Evolutionary conservation across 2,797 vertebrate genomes (phyloP).

Genomic region (Clarias pachynema): DNA sequence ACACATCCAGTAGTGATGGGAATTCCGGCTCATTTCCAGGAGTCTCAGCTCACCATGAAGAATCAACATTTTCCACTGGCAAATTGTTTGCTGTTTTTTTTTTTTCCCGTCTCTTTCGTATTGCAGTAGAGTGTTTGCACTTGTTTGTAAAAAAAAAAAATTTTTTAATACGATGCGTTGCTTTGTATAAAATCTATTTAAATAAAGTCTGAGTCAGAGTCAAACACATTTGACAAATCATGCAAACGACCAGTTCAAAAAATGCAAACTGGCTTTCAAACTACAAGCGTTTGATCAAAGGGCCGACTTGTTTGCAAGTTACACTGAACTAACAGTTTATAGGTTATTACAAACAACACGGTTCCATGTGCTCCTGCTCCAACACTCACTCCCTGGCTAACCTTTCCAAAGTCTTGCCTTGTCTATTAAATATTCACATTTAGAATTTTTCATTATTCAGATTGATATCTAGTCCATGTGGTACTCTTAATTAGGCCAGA

Average conservation of each 20-base stretch:
- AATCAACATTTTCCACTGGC: neutral
- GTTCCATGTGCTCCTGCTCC: neutral
- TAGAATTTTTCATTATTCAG: neutral
- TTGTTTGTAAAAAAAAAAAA: slow-evolving; percentile 14
- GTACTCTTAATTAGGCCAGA: slow-evolving; percentile 15
- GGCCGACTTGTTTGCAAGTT: neutral
- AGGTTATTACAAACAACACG: neutral
- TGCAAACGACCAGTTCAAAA: neutral
- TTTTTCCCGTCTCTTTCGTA: too few species aligned
- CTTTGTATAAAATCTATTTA: neutral
- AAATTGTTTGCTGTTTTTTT: neutral
- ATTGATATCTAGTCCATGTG: neutral
- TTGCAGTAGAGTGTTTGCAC: too few species aligned
- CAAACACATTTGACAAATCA: neutral
- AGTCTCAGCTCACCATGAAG: neutral
- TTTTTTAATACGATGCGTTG: neutral
- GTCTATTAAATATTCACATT: neutral
- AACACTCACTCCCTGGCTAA: neutral
- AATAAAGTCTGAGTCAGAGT: neutral
- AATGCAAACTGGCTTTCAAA: slow-evolving; percentile 2
- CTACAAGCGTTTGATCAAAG: neutral
- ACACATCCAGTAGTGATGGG: slow-evolving; percentile 1
- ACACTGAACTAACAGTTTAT: neutral
- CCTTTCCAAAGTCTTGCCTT: neutral
- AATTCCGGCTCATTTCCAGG: neutral